Evolutionary conservation across 2,113 vertebrate genomes (phyloP).

Genomic region (Vulpes lagopus): DNA sequence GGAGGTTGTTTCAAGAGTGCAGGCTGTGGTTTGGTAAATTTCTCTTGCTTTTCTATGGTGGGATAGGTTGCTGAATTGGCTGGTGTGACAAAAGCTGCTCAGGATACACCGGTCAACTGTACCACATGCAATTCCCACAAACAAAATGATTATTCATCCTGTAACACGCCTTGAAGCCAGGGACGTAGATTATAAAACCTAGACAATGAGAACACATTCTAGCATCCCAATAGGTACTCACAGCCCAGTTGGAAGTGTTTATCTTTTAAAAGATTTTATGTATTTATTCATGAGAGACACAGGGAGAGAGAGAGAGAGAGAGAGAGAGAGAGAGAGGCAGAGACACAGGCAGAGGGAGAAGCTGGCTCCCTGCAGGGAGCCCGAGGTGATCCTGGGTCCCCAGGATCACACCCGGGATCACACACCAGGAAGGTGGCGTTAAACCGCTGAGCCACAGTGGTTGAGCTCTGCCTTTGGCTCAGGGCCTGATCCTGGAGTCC

Average conservation of each 20-base stretch:
- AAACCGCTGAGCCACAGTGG: too few species aligned
- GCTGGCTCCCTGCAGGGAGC: too few species aligned
- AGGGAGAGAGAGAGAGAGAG: too few species aligned
- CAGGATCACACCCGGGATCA: too few species aligned
- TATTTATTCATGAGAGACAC: too few species aligned
- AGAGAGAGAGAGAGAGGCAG: too few species aligned
- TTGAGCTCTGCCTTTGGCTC: too few species aligned
- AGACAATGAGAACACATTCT: constrained; percentile 22
- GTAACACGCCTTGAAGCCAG: constrained; percentile 3
- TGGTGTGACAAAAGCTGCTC: background rate
- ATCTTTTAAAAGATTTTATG: background rate
- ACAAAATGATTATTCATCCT: constrained; percentile 36
- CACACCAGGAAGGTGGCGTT: too few species aligned
- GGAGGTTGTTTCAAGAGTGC: constrained; percentile 30
- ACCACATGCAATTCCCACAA: constrained; percentile 7
- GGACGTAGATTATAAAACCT: constrained; percentile 3
- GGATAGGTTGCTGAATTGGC: background rate
- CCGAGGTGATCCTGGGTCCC: too few species aligned
- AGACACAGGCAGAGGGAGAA: too few species aligned
- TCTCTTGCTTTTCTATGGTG: constrained; percentile 19
- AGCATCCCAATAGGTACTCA: constrained; percentile 8
- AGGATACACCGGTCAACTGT: background rate
- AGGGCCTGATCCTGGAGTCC: too few species aligned
- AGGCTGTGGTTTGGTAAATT: background rate
- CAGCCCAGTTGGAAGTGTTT: background rate